phyloP scores from a whole-genome alignment of 2,113 vertebrate genomes.

The Lepus timidus region DNA sequence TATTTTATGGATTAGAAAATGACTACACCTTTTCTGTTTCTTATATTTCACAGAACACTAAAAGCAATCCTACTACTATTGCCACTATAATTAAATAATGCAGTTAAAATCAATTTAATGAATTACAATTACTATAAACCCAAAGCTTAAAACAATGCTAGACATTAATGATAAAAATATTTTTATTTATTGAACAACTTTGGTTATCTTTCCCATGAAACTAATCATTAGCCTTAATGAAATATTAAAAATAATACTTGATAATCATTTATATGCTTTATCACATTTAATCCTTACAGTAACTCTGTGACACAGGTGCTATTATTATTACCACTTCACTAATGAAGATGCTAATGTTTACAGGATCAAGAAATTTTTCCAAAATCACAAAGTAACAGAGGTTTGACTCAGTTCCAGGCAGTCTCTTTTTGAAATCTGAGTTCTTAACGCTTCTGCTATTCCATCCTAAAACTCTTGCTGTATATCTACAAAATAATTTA shows the following conservation, averaged over 20 bases:
- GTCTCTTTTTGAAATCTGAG: conserved; percentile 20
- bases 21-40: neutral
- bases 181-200: conserved; percentile 48
- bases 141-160: neutral
- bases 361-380: neutral
- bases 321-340: neutral
- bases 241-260: neutral
- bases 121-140: neutral
- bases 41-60: neutral
- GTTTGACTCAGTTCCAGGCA: neutral
- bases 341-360: conserved; percentile 17
- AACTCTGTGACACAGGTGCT: neutral
- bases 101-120: neutral
- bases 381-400: neutral
- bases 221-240: neutral
- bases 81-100: neutral
- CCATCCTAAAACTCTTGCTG: neutral
- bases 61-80: neutral
- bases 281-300: conserved; percentile 33
- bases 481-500: conserved; percentile 54
- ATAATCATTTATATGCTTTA: neutral
- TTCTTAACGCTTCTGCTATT: conserved; percentile 11
- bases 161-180: neutral
- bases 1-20: conserved; percentile 39
- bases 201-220: neutral